Base-by-base conservation (phyloP, 2,888 invertebrate genomes). In the Tipula confusa region DNA sequence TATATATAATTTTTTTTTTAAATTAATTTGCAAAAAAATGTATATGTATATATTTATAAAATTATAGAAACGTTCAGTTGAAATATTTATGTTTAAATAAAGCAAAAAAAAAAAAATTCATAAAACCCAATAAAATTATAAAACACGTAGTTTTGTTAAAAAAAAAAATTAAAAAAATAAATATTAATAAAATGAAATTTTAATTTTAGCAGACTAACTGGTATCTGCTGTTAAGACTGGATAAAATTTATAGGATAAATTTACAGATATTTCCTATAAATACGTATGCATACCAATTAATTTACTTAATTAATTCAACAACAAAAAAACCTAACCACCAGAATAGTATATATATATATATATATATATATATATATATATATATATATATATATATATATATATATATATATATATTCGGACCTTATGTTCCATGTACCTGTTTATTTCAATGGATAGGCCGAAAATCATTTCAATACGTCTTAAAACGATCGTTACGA, bases 1-100 rank as follows among this genome's bases (percentile, higher is more conserved):
- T 64, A 64, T 43, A 64, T 64, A 64, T 24, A 64, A 24, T 64
- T 24, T 64, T 64, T n/a, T n/a, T n/a, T n/a, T n/a, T 24, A 64
- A 64, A 64, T 64, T 24, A 64, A 64, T 64, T 64, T 64, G 64
- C 64, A 18, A 64, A 64, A 64, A 43, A n/a, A n/a, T n/a, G n/a
- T n/a, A n/a, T n/a, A n/a, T n/a, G n/a, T n/a, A n/a, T n/a, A n/a
- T n/a, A n/a, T n/a, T n/a, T 36, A 9, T 36, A 36, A 36, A 64
- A 64, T 64, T 24, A 64, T 64, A 64, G 64, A 64, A 64, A 64
- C 24, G 5, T 24, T 64, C 64, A 64, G 24, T 24, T 24, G n/a
- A 33, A 33, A 15, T 43, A 43, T 43, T 64, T 24, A 64, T 64
- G 64, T 64, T 64, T 64, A 64, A 64, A 64, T 64, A 64, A 64